phyloP scores from a whole-genome alignment of 2,888 invertebrate species.

The Caenorhabditis becei region DNA sequence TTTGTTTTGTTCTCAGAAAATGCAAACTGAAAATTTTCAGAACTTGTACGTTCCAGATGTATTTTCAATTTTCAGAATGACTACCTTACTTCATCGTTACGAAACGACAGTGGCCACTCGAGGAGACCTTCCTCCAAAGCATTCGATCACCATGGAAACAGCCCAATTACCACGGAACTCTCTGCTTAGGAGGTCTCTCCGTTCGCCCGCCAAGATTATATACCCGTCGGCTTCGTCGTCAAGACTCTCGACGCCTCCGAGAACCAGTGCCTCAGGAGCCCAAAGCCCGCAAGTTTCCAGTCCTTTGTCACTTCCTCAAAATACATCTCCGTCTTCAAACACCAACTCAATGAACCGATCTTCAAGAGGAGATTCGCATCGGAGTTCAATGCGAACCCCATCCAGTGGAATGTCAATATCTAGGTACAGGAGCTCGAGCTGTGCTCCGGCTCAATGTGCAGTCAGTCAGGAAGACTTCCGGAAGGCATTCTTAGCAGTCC shows the following conservation, averaged over 20 bases:
- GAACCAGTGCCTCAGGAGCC: neutral
- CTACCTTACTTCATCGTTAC: constrained; percentile 45
- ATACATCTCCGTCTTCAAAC: neutral
- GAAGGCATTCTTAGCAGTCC: constrained; percentile 59
- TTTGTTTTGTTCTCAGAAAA: no score
- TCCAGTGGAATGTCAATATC: constrained; percentile 38
- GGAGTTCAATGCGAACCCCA: constrained; percentile 26
- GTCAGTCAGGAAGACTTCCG: constrained; percentile 64
- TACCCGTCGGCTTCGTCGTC: constrained; percentile 46
- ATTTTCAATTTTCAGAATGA: constrained; percentile 48
- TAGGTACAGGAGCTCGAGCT: constrained; percentile 46
- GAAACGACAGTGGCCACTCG: constrained; percentile 51
- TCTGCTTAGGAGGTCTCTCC: constrained; percentile 39
- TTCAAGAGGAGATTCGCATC: constrained; percentile 15
- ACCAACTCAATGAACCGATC: neutral
- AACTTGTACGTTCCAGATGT: no score
- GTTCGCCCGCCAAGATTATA: constrained; percentile 56
- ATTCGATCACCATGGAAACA: constrained; percentile 29
- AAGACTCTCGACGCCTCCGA: constrained; percentile 54
- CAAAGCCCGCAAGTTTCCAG: neutral
- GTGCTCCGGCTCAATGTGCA: constrained; percentile 51
- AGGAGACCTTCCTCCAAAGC: constrained; percentile 57
- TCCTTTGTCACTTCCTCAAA: neutral
- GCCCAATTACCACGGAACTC: constrained; percentile 32
- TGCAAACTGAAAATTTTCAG: no score